Conservation (phyloP, 2,888 invertebrate species). For the Flexamia atlantica region DNA sequence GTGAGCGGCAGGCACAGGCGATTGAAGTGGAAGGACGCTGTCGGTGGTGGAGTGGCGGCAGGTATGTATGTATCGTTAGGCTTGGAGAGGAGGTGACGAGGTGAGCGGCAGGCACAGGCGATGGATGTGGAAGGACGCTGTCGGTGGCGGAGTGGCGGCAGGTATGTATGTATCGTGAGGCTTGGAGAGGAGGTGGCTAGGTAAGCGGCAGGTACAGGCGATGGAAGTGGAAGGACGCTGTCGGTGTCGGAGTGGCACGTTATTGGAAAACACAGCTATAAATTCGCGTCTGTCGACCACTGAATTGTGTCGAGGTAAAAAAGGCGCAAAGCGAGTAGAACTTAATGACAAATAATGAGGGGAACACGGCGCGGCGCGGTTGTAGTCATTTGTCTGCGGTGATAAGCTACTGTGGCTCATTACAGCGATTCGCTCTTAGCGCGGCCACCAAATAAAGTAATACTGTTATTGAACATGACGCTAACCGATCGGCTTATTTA, state of each 20-base stretch:
- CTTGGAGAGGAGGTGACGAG: too few species aligned
- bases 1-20: too few species aligned
- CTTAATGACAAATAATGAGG: slow-evolving; percentile 53
- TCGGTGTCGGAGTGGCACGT: slow-evolving; percentile 11
- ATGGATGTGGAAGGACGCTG: too few species aligned
- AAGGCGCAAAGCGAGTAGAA: slow-evolving; percentile 50
- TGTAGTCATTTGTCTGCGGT: slow-evolving; percentile 34
- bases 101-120: too few species aligned
- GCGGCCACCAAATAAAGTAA: slow-evolving; percentile 44
- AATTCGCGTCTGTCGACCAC: slow-evolving; percentile 51
- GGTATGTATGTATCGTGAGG: too few species aligned
- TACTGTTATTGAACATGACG: slow-evolving; percentile 49
- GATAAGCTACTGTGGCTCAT: slow-evolving; percentile 38
- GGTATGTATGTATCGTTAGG: too few species aligned
- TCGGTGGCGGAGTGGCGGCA: too few species aligned
- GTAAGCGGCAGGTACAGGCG: background rate
- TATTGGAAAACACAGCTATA: slow-evolving; percentile 36
- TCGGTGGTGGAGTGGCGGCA: too few species aligned
- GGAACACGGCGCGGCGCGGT: slow-evolving; percentile 7
- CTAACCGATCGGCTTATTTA: slow-evolving; percentile 50
- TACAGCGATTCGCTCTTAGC: slow-evolving; percentile 46
- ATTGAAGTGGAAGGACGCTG: too few species aligned
- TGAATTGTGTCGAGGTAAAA: slow-evolving; percentile 51
- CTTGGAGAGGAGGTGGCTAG: background rate
- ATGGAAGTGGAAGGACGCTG: slow-evolving; percentile 10